phyloP scores from a whole-genome alignment of 2,113 vertebrate genomes.

The Rhynchopsitta pachyrhyncha region DNA sequence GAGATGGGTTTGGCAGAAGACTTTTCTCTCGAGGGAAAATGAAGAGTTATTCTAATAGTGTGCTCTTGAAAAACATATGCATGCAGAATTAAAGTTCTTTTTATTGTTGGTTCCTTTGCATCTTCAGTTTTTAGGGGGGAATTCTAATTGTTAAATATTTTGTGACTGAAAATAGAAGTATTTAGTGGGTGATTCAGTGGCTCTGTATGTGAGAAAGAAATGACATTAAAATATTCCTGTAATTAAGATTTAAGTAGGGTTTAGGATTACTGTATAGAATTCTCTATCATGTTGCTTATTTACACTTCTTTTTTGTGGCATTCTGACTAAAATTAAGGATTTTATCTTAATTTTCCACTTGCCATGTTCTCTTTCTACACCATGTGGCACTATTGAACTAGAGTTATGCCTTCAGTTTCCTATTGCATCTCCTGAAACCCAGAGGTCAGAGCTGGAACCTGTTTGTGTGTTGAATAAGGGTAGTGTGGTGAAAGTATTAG shows the following conservation, averaged over 20 bases:
- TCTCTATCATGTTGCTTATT: not conserved
- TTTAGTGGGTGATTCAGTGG: not conserved
- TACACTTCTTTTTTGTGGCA: not conserved
- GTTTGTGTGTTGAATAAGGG: fast-evolving
- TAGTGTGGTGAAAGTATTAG: not conserved
- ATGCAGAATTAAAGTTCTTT: not conserved
- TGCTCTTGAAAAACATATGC: not conserved
- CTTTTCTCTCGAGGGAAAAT: not conserved
- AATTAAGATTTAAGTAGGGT: too few species aligned
- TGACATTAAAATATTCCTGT: fast-evolving
- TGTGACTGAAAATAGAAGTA: not conserved
- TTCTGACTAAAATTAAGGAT: not conserved
- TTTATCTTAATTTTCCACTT: not conserved
- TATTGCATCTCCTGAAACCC: fast-evolving
- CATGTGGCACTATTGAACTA: not conserved
- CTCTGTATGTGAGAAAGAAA: not conserved
- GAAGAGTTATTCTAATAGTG: not conserved
- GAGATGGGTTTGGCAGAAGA: not conserved
- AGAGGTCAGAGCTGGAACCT: not conserved
- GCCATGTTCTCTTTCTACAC: not conserved
- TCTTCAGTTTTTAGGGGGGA: not conserved
- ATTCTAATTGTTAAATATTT: not conserved
- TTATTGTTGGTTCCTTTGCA: not conserved
- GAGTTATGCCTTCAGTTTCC: not conserved
- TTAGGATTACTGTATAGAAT: not conserved